A percentile compares a stretch with the other conserved stretches of the same genome.
Conservation (phyloP, 1,140 invertebrate genomes). For the Drosophila bocqueti region DNA sequence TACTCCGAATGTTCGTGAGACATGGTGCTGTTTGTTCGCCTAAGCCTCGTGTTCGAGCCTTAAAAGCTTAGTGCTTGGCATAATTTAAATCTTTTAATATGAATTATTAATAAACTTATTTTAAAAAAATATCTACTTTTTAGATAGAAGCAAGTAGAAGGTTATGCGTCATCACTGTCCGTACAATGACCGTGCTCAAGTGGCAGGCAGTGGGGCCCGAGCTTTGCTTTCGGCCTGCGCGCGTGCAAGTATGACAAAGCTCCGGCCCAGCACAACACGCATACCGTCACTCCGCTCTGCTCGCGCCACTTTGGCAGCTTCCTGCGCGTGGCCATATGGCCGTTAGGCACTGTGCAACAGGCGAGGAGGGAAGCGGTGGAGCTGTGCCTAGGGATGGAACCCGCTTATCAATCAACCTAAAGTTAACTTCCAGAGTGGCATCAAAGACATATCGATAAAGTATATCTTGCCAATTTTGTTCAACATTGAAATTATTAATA, state of each 20-base stretch:
- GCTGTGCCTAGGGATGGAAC: constrained; percentile 11
- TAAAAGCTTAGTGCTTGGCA: too few species aligned
- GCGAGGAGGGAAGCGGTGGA: constrained; percentile 1
- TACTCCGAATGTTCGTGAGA: not conserved
- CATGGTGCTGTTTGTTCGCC: not conserved
- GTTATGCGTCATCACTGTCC: not conserved
- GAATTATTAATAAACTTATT: not conserved
- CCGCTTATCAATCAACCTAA: constrained; percentile 10
- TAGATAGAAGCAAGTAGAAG: too few species aligned
- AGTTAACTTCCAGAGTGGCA: not conserved
- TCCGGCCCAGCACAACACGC: constrained; percentile 24
- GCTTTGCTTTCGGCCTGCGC: constrained; percentile 65
- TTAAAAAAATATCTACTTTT: not conserved
- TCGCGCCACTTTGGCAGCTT: constrained; percentile 51
- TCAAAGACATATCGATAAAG: not conserved
- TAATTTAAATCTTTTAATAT: not conserved
- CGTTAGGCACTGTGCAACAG: constrained; percentile 47
- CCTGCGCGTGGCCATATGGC: constrained; percentile 58
- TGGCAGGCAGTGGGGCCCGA: constrained; percentile 29
- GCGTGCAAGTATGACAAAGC: constrained; percentile 69
- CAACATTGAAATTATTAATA: not conserved
- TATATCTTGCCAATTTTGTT: too few species aligned
- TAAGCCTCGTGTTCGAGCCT: not conserved
- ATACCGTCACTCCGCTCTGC: not conserved
- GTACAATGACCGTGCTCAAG: constrained; percentile 51